Evolutionary conservation across 2,888 invertebrate species (phyloP), one percentile per base, ranked within the genome.

Genomic region (Eubasilissa splendida): DNA sequence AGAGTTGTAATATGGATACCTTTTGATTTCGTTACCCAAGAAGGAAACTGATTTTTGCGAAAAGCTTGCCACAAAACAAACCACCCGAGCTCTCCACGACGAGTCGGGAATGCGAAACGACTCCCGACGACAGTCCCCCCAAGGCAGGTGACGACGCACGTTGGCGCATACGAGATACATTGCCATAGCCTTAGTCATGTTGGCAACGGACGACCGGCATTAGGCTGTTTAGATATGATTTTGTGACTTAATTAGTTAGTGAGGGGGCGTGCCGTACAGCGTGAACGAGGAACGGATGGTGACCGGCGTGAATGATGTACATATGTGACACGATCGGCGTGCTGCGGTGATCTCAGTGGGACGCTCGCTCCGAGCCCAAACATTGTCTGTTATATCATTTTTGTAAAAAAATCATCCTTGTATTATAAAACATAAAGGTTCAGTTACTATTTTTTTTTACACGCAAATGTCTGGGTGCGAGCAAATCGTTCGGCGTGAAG

Each of bases 221-320:
- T 73, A 33, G 77, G 71, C 70, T 59, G 33, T 60, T 70, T 11
- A 73, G 12, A 73, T 71, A 71, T 56, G 71, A 50, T 78, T 42
- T 79, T 77, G 81, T 82, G 82, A 82, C 82, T 82, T 82, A 82
- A 80, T 82, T 59, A 75, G 76, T 77, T 82, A 82, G 82, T 82
- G 82, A 82, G 79, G 65, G 63, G 42, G 33, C 42, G 60, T 22
- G 75, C 14, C 42, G 77, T 73, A 71, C 42, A 12, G 74, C 33
- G 74, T 54, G 63, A 65, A 68, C 33, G 54, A 50, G 59, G 76
- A 63, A 58, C 14, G 33, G 54, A n/a, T 53, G 70, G 33, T 74
- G 74, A 73, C 58, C 58, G 73, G 31, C 66, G 33, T 58, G 50
- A 59, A 42, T 33, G 58, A n/a, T 42, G 31, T 59, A 42, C 14